These are phyloP conservation scores for Anorthoa munda DNA, from an alignment of 2,888 invertebrate genomes.

Conservation along the genomic window DNA sequence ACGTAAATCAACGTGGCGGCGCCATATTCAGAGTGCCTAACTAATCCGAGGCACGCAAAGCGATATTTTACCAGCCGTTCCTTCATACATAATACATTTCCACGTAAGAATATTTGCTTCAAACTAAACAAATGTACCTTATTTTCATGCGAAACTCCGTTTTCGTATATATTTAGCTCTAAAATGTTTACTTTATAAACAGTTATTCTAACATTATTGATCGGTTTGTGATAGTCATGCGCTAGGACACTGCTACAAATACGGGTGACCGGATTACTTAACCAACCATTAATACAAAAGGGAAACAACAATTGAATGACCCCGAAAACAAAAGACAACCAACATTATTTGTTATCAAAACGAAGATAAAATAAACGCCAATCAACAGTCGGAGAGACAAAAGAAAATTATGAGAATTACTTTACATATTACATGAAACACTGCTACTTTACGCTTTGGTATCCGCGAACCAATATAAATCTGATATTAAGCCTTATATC, in stretches of 20 bases:
- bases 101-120: conserved; percentile 71
- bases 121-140: conserved; percentile 66
- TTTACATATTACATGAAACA: conserved; percentile 60
- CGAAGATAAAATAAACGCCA: conserved; percentile 55
- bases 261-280: conserved; percentile 16
- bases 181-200: conserved; percentile 29
- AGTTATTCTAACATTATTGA: conserved; percentile 48
- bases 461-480: conserved; percentile 33
- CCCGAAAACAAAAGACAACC: conserved; percentile 29
- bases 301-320: conserved; percentile 28
- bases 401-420: conserved; percentile 62
- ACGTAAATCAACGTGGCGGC: conserved; percentile 69
- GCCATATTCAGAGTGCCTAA: conserved; percentile 73
- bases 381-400: conserved; percentile 61
- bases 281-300: conserved; percentile 34
- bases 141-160: conserved; percentile 62
- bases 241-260: conserved; percentile 28
- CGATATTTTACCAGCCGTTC: conserved; percentile 80
- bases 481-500: conserved; percentile 45
- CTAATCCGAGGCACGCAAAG: conserved; percentile 83
- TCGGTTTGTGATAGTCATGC: conserved; percentile 48
- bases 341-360: conserved; percentile 40
- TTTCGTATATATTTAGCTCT: conserved; percentile 34
- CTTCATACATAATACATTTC: conserved; percentile 76
- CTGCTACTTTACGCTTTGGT: conserved; percentile 50